Evolutionary conservation across 2,797 vertebrate genomes (phyloP).

Genomic region (Eleutherodactylus coqui): DNA sequence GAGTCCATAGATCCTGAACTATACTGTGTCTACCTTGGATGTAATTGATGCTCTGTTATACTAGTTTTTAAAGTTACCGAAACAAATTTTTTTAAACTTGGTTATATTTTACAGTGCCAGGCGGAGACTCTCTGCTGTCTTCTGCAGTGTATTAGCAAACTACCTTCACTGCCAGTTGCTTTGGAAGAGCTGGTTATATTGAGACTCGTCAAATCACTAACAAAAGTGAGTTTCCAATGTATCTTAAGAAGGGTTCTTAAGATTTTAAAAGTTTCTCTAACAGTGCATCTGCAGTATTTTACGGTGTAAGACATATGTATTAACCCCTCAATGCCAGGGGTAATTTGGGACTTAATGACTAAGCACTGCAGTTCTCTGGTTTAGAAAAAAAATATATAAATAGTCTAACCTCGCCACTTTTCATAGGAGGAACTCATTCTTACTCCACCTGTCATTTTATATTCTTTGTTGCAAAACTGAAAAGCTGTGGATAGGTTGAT

Average conservation of each 20-base stretch:
- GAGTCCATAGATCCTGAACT: neutral
- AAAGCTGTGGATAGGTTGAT: too few relatives aligned
- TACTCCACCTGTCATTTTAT: neutral
- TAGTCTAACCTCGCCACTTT: too few relatives aligned
- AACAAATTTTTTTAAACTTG: neutral
- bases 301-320: neutral
- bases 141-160: slow-evolving; percentile 77
- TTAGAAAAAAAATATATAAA: too few relatives aligned
- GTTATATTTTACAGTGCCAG: slow-evolving; percentile 72
- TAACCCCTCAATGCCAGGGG: neutral
- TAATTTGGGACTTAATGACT: neutral
- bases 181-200: slow-evolving; percentile 76
- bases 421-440: neutral
- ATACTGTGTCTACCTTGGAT: neutral
- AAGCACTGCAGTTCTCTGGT: too few relatives aligned
- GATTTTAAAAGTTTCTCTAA: neutral
- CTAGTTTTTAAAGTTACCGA: neutral
- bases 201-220: slow-evolving; percentile 76
- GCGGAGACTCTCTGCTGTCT: slow-evolving; percentile 78
- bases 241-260: neutral
- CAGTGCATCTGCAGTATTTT: neutral
- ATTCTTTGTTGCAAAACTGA: neutral
- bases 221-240: slow-evolving; percentile 71
- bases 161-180: slow-evolving; percentile 76
- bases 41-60: neutral